Evolutionary conservation across 2,113 vertebrate species (phyloP).

Genomic region (Hypanus sabinus): DNA sequence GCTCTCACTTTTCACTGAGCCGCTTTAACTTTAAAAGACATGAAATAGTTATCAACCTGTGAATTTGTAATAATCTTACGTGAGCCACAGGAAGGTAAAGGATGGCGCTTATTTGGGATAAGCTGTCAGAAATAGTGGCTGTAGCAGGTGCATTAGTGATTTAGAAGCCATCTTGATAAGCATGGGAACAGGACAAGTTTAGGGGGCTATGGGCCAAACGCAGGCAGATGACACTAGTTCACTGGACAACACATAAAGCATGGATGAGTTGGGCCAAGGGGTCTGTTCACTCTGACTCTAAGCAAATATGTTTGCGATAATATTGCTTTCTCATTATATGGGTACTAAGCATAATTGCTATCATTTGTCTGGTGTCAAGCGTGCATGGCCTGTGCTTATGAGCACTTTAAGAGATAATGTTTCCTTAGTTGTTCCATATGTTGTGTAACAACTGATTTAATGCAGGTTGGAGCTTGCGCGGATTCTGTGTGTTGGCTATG

Average conservation of each 20-base stretch:
- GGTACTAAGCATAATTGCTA: background rate
- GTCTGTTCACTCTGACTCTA: no score
- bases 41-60: background rate
- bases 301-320: background rate
- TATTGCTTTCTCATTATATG: background rate
- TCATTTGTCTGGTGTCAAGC: background rate
- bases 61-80: background rate
- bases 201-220: no score
- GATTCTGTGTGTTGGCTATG: background rate
- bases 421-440: constrained; percentile 10
- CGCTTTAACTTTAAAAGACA: background rate
- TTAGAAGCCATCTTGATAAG: background rate
- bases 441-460: background rate
- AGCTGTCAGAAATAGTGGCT: no score
- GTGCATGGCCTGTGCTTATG: background rate
- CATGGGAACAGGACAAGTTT: background rate
- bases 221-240: no score
- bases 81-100: no score
- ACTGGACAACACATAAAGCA: no score
- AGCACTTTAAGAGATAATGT: background rate
- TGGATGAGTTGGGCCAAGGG: no score
- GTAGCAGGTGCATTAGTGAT: no score
- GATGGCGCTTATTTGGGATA: no score
- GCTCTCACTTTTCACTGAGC: background rate
- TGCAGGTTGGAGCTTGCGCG: background rate